Evolutionary conservation across 2,888 invertebrate genomes (phyloP).

Genomic region (Macrosoma leucophasiata): DNA sequence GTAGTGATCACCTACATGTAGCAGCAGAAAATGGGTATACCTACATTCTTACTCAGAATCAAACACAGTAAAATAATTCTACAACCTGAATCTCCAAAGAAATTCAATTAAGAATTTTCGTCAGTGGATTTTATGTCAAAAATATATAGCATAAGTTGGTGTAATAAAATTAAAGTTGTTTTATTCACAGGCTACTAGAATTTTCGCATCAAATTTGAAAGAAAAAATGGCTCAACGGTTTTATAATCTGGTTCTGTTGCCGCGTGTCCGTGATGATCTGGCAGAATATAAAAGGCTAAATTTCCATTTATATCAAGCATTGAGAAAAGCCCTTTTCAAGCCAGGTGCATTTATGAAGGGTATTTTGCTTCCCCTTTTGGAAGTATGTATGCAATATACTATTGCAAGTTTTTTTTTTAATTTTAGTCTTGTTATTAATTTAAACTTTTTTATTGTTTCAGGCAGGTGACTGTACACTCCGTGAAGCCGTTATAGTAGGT

Average conservation of each 20-base stretch:
- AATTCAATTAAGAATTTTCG: no score
- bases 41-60: no score
- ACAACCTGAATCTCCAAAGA: no score
- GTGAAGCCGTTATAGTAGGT: conserved; percentile 96
- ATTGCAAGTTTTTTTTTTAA: neutral
- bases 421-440: neutral
- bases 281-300: conserved; percentile 96
- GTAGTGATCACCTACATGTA: no score
- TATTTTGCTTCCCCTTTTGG: conserved; percentile 81
- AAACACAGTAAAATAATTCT: no score
- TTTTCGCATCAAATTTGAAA: conserved; percentile 97
- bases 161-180: no score
- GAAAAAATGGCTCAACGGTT: conserved; percentile 98
- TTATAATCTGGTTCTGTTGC: conserved; percentile 93
- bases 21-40: no score
- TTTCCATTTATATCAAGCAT: conserved; percentile 96
- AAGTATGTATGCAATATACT: conserved; percentile 45
- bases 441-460: conserved; percentile 36
- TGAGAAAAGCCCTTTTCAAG: conserved; percentile 95
- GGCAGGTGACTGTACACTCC: conserved; percentile 94
- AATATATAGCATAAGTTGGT: no score
- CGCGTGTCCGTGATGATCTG: conserved; percentile 95
- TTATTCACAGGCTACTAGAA: conserved; percentile 83
- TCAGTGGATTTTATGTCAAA: no score
- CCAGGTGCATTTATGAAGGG: conserved; percentile 99